Evolutionary conservation across 2,797 vertebrate species (phyloP).

Genomic region (Glyptemys insculpta): DNA sequence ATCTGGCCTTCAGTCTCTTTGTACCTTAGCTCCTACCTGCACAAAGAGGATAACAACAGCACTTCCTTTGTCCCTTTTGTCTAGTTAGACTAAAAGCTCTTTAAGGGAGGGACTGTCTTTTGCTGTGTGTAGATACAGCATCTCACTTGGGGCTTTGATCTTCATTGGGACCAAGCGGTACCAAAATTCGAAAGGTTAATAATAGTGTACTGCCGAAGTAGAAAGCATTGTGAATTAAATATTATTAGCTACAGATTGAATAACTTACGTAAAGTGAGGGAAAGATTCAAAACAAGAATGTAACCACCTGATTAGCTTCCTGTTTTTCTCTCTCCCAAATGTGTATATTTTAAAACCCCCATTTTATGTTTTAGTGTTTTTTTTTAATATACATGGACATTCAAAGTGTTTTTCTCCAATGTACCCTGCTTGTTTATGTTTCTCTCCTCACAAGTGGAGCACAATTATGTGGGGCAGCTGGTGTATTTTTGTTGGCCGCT

Average conservation of each 20-base stretch:
- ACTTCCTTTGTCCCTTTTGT: not conserved
- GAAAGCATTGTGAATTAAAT: not conserved
- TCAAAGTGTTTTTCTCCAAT: not conserved
- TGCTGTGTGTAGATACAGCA: not conserved
- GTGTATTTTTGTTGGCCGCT: conserved; percentile 47
- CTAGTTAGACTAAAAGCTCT: not conserved
- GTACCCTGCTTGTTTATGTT: not conserved
- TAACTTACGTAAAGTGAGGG: not conserved
- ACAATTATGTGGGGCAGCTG: conserved; percentile 51
- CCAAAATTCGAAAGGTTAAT: not conserved
- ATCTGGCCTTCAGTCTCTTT: not conserved
- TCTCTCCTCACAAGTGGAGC: conserved; percentile 28
- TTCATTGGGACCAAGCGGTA: not conserved
- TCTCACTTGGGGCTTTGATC: not conserved
- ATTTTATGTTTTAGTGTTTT: not conserved
- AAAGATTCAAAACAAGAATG: not conserved
- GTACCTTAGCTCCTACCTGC: not conserved
- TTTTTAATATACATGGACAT: not conserved
- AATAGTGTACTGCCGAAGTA: not conserved
- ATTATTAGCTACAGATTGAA: conserved; percentile 1
- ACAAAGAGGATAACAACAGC: not conserved
- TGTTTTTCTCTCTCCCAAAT: not conserved
- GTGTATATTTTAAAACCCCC: not conserved
- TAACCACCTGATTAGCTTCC: not conserved
- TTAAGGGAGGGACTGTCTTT: not conserved